These are phyloP conservation scores for Ceryle rudis DNA, from an alignment of 2,797 vertebrate species.

Conservation along the genomic window DNA sequence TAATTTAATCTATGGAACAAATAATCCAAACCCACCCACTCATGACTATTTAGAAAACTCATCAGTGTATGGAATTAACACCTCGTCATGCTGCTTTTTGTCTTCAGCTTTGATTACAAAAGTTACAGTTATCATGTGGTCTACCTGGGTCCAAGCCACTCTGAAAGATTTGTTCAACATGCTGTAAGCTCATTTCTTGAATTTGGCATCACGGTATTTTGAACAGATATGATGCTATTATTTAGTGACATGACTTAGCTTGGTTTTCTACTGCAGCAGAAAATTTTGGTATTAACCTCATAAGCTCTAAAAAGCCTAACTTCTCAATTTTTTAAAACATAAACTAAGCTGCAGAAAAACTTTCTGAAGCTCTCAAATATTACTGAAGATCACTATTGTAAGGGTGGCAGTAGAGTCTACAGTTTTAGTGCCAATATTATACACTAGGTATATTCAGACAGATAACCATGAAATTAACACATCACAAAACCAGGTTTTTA, in stretches of 20 bases:
- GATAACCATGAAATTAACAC: background rate
- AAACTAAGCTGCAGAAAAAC: background rate
- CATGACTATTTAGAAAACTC: background rate
- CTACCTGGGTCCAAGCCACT: background rate
- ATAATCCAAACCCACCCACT: background rate
- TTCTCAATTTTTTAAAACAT: background rate
- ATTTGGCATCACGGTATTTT: background rate
- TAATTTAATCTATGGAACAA: background rate
- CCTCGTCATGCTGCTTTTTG: background rate
- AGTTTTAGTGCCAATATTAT: background rate
- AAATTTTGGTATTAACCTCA: background rate
- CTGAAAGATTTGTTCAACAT: background rate
- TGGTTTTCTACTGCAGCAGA: background rate
- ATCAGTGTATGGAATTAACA: background rate
- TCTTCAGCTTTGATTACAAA: background rate
- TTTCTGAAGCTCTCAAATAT: background rate
- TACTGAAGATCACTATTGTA: background rate
- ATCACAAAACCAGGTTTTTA: constrained; percentile 42
- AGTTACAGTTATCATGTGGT: background rate
- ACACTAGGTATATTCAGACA: background rate
- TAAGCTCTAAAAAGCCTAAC: background rate
- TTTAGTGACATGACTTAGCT: background rate
- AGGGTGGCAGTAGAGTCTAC: background rate
- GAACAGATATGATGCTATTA: background rate
- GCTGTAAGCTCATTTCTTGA: background rate